Base-by-base conservation (phyloP, 1,140 invertebrate species). In the Drosophila mayri region DNA sequence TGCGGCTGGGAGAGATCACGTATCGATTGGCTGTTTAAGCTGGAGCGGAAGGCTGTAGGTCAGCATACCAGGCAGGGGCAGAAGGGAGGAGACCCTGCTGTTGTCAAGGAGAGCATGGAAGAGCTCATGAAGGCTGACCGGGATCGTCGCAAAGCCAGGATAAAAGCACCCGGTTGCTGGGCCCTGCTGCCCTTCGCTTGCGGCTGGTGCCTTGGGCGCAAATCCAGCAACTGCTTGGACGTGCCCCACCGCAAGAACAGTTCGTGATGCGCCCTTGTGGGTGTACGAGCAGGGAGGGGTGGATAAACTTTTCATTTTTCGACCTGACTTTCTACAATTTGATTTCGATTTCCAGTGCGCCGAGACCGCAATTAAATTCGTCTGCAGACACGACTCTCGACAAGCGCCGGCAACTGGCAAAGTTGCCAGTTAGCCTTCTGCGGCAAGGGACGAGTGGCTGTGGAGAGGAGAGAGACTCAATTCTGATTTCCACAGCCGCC, bases 1-100 rank as follows among this genome's bases (percentile, higher is more conserved):
- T 20, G 41, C 22, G 38, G 60, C 43, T 86, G 82, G 82, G 78
- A 40, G 16, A 76, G 32, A 46, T 86, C 83, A 3, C 83, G 83
- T 9, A 72, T 83, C 37, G 76, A 79, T 2, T 86, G 83, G 83
- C 63, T 86, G 20, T 71, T 46, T 32, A 30, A 82, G 25, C 32
- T 86, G 60, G 83, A 85, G 43, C 40, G 30, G 4, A 46, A 55
- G 22, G 43, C 60, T 6, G 37, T 49, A 16, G 41, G 40, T n/a
- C 46, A 68, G 28, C 28, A 44, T 16, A 32, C 37, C 1, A 50
- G 49, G 28, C 41, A 30, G 20, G 44, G 52, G 18, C 20, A 46
- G 9, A 12, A 20, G 0, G 35, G 28, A 0, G 43, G 35, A 22
- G 11, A 7, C 32, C 25, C n/a, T 12, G n/a, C 4, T 6, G 6